A percentile compares a stretch with the other conserved stretches of the same genome.
Evolutionary conservation across 2,113 vertebrate genomes (phyloP).

Genomic region (Ctenodactylus gundi): DNA sequence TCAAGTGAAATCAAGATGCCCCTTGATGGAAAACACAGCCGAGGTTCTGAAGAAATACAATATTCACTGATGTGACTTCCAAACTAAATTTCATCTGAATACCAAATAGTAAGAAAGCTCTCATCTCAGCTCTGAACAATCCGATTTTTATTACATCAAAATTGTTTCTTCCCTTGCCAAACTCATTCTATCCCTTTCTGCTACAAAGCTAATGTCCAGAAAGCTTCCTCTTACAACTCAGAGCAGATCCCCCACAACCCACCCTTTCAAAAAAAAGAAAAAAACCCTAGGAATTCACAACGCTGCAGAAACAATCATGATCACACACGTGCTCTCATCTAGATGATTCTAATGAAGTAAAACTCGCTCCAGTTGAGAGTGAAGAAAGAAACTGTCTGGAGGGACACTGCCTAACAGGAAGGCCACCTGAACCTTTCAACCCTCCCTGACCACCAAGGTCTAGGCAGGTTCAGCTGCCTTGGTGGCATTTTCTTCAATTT

Average conservation of each 20-base stretch:
- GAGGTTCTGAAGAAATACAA: conserved; percentile 26
- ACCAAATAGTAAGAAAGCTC: conserved; percentile 51
- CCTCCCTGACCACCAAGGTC: background rate
- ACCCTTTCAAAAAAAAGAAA: too few species aligned
- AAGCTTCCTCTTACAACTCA: conserved; percentile 61
- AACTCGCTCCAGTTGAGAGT: background rate
- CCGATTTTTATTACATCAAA: conserved; percentile 53
- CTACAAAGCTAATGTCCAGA: conserved; percentile 54
- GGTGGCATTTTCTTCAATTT: background rate
- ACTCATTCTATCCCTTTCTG: background rate
- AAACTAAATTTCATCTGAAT: conserved; percentile 38
- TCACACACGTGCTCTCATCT: conserved; percentile 44
- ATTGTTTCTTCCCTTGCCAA: conserved; percentile 65
- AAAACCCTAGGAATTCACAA: background rate
- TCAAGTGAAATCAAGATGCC: conserved; percentile 64
- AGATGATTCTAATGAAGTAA: background rate
- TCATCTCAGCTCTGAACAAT: background rate
- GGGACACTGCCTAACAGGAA: background rate
- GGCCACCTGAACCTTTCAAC: background rate
- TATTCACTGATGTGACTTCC: conserved; percentile 54
- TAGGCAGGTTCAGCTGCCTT: background rate
- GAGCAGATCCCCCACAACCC: background rate
- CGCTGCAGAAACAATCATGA: conserved; percentile 31
- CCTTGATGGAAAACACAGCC: background rate
- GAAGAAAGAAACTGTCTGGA: background rate